Conservation (phyloP, 2,113 vertebrate species). For the Tetraodon nigroviridis region DNA sequence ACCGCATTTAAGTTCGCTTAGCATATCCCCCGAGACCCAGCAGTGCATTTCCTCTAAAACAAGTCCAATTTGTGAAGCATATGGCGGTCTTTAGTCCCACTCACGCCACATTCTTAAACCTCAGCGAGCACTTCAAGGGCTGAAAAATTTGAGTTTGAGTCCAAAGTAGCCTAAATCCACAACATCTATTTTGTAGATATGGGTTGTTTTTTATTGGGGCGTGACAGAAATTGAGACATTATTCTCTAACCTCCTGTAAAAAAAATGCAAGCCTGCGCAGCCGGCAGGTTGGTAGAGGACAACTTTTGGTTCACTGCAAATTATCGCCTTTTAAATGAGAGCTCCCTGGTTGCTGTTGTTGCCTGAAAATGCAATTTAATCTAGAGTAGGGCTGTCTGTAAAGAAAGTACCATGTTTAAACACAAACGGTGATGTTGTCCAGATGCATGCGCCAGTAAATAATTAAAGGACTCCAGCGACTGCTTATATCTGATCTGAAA, state of each 20-base stretch:
- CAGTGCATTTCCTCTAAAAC: slow-evolving; percentile 25
- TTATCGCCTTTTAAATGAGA: neutral
- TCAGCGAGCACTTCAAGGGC: slow-evolving; percentile 22
- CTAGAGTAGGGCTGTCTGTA: neutral
- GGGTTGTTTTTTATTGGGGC: neutral
- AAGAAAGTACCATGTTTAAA: slow-evolving; percentile 7
- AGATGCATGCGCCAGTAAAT: neutral
- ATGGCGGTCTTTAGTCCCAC: slow-evolving; percentile 20
- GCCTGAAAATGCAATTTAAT: neutral
- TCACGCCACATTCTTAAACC: slow-evolving; percentile 32
- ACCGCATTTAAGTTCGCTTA: slow-evolving; percentile 46
- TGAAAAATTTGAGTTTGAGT: slow-evolving; percentile 32
- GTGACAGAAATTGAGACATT: slow-evolving; percentile 11
- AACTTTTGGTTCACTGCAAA: slow-evolving; percentile 18
- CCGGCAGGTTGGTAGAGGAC: slow-evolving; percentile 9
- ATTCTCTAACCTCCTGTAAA: slow-evolving; percentile 27
- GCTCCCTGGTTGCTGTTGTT: neutral
- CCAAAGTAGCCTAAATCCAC: slow-evolving; percentile 35
- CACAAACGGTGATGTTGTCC: slow-evolving; percentile 3
- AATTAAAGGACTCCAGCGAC: too few species aligned
- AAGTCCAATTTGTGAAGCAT: slow-evolving; percentile 38
- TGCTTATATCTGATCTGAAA: slow-evolving; percentile 11
- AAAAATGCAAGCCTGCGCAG: slow-evolving; percentile 14
- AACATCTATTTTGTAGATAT: slow-evolving; percentile 27
- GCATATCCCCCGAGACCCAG: slow-evolving; percentile 34